A percentile compares a stretch with the other conserved stretches of the same genome.
These are phyloP conservation scores for Octopus sinensis DNA, from an alignment of 1,140 invertebrate species.

Conservation along the genomic window DNA sequence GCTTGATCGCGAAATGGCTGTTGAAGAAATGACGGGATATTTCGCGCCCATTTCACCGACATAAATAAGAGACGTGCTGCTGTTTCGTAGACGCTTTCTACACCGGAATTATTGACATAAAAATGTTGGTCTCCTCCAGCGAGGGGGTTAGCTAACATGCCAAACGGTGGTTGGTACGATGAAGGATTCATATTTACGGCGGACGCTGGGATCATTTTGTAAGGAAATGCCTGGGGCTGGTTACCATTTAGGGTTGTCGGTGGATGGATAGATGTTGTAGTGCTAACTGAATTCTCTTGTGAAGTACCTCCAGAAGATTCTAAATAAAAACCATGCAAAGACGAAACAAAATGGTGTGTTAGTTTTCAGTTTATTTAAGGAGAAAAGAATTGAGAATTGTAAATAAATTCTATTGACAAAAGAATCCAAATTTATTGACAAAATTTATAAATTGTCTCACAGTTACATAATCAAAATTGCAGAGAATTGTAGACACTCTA, in stretches of 20 bases:
- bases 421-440: no score
- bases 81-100: slow-evolving; percentile 69
- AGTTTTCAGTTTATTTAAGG: no score
- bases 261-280: slow-evolving; percentile 12
- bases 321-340: neutral
- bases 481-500: no score
- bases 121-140: neutral
- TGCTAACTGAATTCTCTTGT: slow-evolving; percentile 12
- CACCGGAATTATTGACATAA: slow-evolving; percentile 26
- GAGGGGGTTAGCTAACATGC: slow-evolving; percentile 5
- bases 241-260: neutral
- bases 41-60: slow-evolving; percentile 93
- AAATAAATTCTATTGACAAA: no score
- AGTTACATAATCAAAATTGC: no score
- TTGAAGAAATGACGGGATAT: slow-evolving; percentile 95
- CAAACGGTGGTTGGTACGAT: slow-evolving; percentile 16
- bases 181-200: slow-evolving; percentile 19
- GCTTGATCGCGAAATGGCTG: slow-evolving; percentile 77
- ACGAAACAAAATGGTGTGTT: no score
- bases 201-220: slow-evolving; percentile 46
- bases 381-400: no score
- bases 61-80: slow-evolving; percentile 90
- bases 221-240: neutral
- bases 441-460: no score
- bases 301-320: slow-evolving; percentile 1